Conservation (phyloP, 2,113 vertebrate species). For the Chamaea fasciata region DNA sequence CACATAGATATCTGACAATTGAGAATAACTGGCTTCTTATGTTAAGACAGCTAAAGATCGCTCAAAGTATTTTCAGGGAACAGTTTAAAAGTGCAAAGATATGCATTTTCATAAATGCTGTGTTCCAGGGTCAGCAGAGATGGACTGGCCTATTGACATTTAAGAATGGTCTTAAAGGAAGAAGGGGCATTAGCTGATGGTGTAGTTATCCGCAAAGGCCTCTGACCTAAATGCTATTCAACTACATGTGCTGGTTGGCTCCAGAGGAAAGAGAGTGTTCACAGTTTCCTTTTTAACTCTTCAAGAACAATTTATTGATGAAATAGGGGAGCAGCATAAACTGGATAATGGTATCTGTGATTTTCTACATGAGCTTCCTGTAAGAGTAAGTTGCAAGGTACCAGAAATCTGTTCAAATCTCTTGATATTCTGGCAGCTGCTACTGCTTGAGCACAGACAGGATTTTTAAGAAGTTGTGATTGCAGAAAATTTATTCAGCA, state of each 20-base stretch:
- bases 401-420: background rate
- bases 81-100: background rate
- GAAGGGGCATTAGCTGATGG: background rate
- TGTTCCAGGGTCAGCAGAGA: background rate
- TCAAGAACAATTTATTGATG: background rate
- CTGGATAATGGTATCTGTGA: background rate
- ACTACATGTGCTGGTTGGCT: background rate
- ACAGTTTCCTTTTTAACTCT: background rate
- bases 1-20: background rate
- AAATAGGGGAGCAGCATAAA: background rate
- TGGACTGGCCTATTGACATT: background rate
- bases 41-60: background rate
- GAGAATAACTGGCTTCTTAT: background rate
- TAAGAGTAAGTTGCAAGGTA: background rate
- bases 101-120: background rate
- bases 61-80: background rate
- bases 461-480: background rate
- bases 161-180: background rate
- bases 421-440: background rate
- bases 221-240: background rate
- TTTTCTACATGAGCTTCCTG: background rate
- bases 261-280: background rate
- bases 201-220: background rate
- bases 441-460: background rate
- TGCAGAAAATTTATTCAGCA: background rate